Evolutionary conservation across 2,113 vertebrate species (phyloP).

Genomic region (Lutjanus erythropterus): DNA sequence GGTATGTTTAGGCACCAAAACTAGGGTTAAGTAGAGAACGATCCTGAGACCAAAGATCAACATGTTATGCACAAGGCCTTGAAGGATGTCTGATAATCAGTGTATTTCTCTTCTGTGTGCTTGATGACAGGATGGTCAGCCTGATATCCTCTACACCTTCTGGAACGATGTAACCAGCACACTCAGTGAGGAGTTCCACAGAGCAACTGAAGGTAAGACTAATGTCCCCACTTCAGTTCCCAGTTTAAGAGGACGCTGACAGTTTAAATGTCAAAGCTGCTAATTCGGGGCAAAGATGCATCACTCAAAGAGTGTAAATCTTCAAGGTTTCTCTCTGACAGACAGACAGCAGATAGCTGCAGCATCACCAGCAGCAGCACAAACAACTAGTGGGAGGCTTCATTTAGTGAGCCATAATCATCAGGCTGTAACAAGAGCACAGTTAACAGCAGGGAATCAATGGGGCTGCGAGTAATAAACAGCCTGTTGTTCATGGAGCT

Average conservation of each 20-base stretch:
- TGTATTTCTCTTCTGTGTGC: not conserved
- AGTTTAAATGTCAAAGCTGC: not conserved
- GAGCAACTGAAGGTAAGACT: constrained; percentile 91
- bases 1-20: no score
- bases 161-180: constrained; percentile 93
- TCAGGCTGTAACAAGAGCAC: constrained; percentile 24
- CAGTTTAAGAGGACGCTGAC: not conserved
- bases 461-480: constrained; percentile 12
- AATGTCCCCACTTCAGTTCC: not conserved
- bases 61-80: not conserved
- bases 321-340: not conserved
- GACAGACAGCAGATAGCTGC: not conserved
- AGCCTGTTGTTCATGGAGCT: constrained; percentile 9
- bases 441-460: constrained; percentile 35
- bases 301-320: not conserved
- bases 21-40: no score
- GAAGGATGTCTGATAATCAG: not conserved
- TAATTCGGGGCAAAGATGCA: not conserved
- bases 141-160: constrained; percentile 93
- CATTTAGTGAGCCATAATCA: constrained; percentile 10
- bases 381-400: constrained; percentile 9
- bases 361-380: not conserved
- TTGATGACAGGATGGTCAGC: constrained; percentile 89
- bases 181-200: constrained; percentile 91
- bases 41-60: not conserved